Evolutionary conservation across 2,797 vertebrate species (phyloP).

Genomic region (Microctenopoma lineatum): DNA sequence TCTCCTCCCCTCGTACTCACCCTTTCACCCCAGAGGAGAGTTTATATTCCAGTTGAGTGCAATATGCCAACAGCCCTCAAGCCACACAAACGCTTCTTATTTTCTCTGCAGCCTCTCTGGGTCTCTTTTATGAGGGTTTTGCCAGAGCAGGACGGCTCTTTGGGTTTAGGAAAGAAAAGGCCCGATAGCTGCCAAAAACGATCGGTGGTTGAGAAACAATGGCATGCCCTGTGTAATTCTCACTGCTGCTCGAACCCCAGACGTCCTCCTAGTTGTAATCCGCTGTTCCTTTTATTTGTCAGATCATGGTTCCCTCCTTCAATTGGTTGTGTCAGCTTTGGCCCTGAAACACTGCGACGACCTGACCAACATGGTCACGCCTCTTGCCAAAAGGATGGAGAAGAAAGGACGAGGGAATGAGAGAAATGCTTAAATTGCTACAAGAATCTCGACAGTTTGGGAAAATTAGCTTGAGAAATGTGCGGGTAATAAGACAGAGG

Average conservation of each 20-base stretch:
- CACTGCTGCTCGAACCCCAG: slow-evolving; percentile 72
- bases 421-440: slow-evolving; percentile 83
- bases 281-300: slow-evolving; percentile 79
- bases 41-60: slow-evolving; percentile 69
- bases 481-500: slow-evolving; percentile 71
- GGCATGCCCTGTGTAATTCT: slow-evolving; percentile 82
- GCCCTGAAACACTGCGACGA: slow-evolving; percentile 70
- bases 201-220: slow-evolving; percentile 82
- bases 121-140: slow-evolving; percentile 75
- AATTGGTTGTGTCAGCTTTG: slow-evolving; percentile 83
- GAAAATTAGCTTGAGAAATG: slow-evolving; percentile 76
- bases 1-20: slow-evolving; percentile 60
- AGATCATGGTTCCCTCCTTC: slow-evolving; percentile 76
- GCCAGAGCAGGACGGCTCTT: slow-evolving; percentile 71
- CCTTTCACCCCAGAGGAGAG: slow-evolving; percentile 61
- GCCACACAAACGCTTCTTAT: slow-evolving; percentile 82
- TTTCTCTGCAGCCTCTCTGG: slow-evolving; percentile 75
- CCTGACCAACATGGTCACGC: slow-evolving; percentile 79
- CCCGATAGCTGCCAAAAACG: slow-evolving; percentile 74
- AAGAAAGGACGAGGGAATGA: slow-evolving; percentile 74
- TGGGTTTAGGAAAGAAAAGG: slow-evolving; percentile 74
- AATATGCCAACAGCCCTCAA: slow-evolving; percentile 72
- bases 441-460: slow-evolving; percentile 78
- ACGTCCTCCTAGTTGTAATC: slow-evolving; percentile 76
- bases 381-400: slow-evolving; percentile 74